Percentiles rank a stretch among this genome's conserved stretches.
phyloP scores from a whole-genome alignment of 2,113 vertebrate species.

The Gadus macrocephalus region DNA sequence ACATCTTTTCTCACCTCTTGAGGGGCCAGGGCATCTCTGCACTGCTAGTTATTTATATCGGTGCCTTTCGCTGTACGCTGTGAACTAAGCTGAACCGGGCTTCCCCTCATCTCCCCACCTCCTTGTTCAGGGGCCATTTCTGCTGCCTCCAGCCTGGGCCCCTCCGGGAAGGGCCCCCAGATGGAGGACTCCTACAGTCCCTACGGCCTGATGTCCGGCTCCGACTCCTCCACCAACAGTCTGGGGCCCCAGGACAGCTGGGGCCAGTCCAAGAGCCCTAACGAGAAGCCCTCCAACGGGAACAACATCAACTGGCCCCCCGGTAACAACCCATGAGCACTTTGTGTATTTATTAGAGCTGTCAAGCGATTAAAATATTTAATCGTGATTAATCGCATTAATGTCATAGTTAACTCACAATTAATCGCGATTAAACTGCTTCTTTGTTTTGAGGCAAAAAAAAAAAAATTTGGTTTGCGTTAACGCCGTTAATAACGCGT shows the following conservation, averaged over 20 bases:
- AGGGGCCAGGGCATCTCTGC: too few relatives aligned
- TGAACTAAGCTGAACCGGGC: neutral
- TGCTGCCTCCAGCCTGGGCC: slow-evolving; percentile 85
- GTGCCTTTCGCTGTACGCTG: too few relatives aligned
- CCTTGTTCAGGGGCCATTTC: slow-evolving; percentile 83
- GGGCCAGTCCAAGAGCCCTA: slow-evolving; percentile 92
- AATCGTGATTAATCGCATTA: too few relatives aligned
- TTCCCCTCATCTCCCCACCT: neutral
- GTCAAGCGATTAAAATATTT: too few relatives aligned
- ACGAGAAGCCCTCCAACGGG: slow-evolving; percentile 93
- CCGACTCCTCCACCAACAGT: slow-evolving; percentile 88
- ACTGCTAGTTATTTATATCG: too few relatives aligned
- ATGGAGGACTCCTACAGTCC: slow-evolving; percentile 93
- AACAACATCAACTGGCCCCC: slow-evolving; percentile 98
- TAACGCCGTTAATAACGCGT: too few relatives aligned
- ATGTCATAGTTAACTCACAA: too few relatives aligned
- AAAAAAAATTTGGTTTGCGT: too few relatives aligned
- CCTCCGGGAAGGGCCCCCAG: slow-evolving; percentile 85
- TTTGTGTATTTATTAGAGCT: neutral
- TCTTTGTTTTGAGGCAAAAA: too few relatives aligned
- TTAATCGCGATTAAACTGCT: too few relatives aligned
- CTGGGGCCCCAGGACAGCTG: slow-evolving; percentile 92
- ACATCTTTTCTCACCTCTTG: too few relatives aligned
- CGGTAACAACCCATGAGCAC: slow-evolving; percentile 67
- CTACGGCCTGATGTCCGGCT: slow-evolving; percentile 89